Evolutionary conservation across 1,140 invertebrate species (phyloP), one percentile per base, ranked within the genome.

Genomic region (Calephelis nemesis): DNA sequence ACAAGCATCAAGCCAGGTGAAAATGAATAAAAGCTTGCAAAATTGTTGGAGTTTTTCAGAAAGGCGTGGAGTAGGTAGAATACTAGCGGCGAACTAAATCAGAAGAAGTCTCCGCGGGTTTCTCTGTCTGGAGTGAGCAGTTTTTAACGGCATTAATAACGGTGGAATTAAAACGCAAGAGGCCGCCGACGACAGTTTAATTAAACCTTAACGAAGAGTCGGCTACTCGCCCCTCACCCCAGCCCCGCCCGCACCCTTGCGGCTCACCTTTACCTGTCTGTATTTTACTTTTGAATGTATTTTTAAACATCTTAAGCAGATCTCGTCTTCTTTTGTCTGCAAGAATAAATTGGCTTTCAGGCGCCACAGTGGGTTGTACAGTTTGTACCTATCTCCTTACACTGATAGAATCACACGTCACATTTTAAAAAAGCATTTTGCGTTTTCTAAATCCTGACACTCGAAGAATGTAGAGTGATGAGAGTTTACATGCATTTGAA

Each of bases 81-180:
- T 30, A 30, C 1, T 63, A 19, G n/a, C 10, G 12, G 30, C n/a
- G 3, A 62, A 68, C 13, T 13, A 49, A 30, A 49, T 5, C 15
- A 4, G 42, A 49, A 15, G 13, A n/a, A 47, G 47, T 9, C 77
- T 83, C 85, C 47, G 80, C 52, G 8, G 8, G 5, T 63, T 13
- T 62, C 68, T 47, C 30, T 84, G 76, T 87, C 68, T 76, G 45
- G 65, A 69, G 65, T 80, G 74, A 79, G 86, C 82, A 91, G 78
- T 91, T 91, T 89, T 89, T 88, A 89, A 89, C 87, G 86, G 84
- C 86, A 83, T 89, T 91, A 91, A 91, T 91, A 91, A 91, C 85
- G 87, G 85, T 88, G 88, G 88, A 89, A 91, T 91, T 91, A 91
- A 91, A 87, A 83, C 88, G 84, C 85, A 83, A 90, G 88, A 90